Evolutionary conservation across 2,113 vertebrate species (phyloP).

Genomic region (Apteryx mantelli): DNA sequence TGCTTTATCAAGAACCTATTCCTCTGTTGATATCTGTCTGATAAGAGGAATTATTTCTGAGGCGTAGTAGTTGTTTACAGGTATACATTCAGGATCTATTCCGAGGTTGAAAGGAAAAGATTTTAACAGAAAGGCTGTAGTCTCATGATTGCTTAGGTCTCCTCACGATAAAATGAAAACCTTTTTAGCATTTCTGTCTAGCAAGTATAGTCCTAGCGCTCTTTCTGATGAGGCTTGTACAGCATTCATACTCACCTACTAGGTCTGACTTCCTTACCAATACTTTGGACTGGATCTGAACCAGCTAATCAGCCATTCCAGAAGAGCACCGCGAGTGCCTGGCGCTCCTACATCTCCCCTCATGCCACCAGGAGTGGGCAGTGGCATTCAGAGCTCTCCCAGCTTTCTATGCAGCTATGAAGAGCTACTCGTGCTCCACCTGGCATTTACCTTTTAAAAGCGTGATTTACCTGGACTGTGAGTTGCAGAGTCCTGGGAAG

Average conservation of each 20-base stretch:
- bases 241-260: neutral
- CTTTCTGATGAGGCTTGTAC: neutral
- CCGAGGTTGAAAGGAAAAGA: neutral
- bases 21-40: neutral
- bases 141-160: constrained; percentile 1
- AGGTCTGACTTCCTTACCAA: constrained; percentile 1
- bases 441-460: neutral
- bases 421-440: neutral
- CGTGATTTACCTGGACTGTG: neutral
- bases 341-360: neutral
- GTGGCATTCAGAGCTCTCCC: neutral
- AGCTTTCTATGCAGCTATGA: neutral
- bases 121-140: neutral
- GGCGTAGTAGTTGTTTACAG: neutral
- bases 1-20: neutral
- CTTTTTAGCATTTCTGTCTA: neutral
- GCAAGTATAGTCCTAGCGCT: neutral
- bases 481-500: neutral
- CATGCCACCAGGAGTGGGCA: neutral
- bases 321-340: neutral
- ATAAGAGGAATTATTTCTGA: neutral
- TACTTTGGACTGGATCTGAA: neutral
- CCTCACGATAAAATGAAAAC: neutral
- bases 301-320: neutral
- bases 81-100: neutral